Evolutionary conservation across 2,888 invertebrate species (phyloP).

Genomic region (Xestia xanthographa): DNA sequence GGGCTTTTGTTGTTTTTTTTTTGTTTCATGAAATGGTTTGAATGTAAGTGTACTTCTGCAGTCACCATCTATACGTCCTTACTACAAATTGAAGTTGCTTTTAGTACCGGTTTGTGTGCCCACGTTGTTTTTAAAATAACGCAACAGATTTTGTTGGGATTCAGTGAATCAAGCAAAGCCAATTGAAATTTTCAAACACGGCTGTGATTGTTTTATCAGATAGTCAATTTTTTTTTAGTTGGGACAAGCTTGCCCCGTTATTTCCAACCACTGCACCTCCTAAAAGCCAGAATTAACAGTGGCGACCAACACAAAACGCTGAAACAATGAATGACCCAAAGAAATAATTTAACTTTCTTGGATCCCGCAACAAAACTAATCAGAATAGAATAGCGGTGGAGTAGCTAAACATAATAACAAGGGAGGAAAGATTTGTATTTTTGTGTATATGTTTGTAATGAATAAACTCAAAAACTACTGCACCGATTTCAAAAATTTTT

Average conservation of each 20-base stretch:
- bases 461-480: too few species aligned
- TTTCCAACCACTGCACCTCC: neutral
- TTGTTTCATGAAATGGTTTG: neutral
- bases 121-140: neutral
- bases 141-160: neutral
- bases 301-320: neutral
- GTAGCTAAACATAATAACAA: neutral
- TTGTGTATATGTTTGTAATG: too few species aligned
- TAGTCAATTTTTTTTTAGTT: neutral
- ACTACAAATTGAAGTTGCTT: neutral
- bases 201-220: neutral
- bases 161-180: slow-evolving; percentile 4
- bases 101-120: neutral
- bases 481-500: too few species aligned
- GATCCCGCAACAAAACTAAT: neutral
- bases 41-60: neutral
- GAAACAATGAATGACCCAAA: neutral
- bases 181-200: neutral
- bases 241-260: neutral
- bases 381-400: neutral
- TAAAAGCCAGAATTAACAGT: neutral
- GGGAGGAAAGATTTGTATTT: too few species aligned
- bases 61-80: neutral
- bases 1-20: slow-evolving; percentile 13
- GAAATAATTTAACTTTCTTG: neutral